Conservation (phyloP, 2,888 invertebrate species). For the Amphipoea lucens region DNA sequence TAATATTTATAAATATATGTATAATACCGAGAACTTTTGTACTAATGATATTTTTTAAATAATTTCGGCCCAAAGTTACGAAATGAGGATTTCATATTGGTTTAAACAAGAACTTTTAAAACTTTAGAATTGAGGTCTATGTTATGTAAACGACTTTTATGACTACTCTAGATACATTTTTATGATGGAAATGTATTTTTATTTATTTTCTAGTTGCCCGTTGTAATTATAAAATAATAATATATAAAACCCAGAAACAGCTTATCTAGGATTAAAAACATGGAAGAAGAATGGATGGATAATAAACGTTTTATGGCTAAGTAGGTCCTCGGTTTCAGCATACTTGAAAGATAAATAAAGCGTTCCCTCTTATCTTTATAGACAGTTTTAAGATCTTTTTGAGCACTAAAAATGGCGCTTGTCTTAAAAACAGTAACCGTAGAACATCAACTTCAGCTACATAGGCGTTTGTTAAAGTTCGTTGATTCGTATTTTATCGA, state of each 20-base stretch:
- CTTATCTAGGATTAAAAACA: conserved; percentile 56
- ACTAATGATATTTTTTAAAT: background rate
- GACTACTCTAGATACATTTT: conserved; percentile 17
- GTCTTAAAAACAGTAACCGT: background rate
- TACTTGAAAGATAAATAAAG: conserved; percentile 40
- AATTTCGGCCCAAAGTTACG: background rate
- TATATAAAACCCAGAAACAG: conserved; percentile 35
- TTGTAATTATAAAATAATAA: conserved; percentile 22
- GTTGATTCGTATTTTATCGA: background rate
- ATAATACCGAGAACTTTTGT: background rate
- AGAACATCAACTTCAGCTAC: background rate
- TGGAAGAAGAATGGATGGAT: conserved; percentile 43
- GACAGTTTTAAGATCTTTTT: conserved; percentile 4
- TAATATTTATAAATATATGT: background rate
- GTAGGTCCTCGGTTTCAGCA: conserved; percentile 31
- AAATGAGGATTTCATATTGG: background rate
- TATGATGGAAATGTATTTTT: conserved; percentile 40
- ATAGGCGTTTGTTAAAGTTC: background rate
- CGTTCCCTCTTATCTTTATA: conserved; percentile 38
- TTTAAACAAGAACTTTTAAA: background rate
- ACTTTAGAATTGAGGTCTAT: background rate
- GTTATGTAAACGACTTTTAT: conserved; percentile 7
- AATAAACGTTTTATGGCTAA: conserved; percentile 53
- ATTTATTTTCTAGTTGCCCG: conserved; percentile 21
- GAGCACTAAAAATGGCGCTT: conserved; percentile 5